Base-by-base conservation (phyloP, 2,797 vertebrate species). In the Leucoraja ocellata region DNA sequence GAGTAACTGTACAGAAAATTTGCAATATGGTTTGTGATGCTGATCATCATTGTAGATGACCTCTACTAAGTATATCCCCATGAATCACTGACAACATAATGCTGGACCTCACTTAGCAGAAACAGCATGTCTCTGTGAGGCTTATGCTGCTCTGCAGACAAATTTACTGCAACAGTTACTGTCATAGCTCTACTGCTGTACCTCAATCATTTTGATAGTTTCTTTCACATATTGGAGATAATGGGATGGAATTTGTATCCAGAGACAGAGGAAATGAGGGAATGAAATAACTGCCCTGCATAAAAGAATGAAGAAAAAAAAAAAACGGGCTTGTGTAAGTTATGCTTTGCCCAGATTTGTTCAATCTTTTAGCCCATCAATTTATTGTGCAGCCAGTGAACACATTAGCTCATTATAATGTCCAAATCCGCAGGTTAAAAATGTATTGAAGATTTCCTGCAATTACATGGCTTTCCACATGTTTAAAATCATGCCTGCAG, bases 1-100 rank as follows among this genome's bases (percentile, higher is more conserved):
- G 94, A 94, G 84, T 74, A 93, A 93, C 95, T 95, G 74, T 94
- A 94, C 94, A 94, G 93, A 94, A 95, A 95, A 95, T 94, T 93
- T 94, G 25, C 94, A 94, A 88, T 58, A 94, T 94, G 93, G 93
- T 95, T 94, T 93, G 94, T 93, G 94, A 94, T 93, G 94, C 93
- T 94, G 94, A 95, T 94, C 95, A 94, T 93, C 94, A 95, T 94
- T 95, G 94, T 94, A 18, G 93, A 46, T 18, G 58, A 32, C 93
- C 74, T 28, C 93, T 94, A 93, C 79, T 61, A 95, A 95, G 94
- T 94, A 95, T 13, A 92, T 76, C 71, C 71, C 25, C 46, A 10
- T 92, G 90, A 92, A 58, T 76, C 71, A 92, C 71, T 92, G 90
- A 58, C 90, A 92, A 23, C 71, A 76, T 46, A 76, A 76, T 13